A percentile compares a stretch with the other conserved stretches of the same genome.
Evolutionary conservation across 2,888 invertebrate genomes (phyloP).

Genomic region (Hybos culiciformis): DNA sequence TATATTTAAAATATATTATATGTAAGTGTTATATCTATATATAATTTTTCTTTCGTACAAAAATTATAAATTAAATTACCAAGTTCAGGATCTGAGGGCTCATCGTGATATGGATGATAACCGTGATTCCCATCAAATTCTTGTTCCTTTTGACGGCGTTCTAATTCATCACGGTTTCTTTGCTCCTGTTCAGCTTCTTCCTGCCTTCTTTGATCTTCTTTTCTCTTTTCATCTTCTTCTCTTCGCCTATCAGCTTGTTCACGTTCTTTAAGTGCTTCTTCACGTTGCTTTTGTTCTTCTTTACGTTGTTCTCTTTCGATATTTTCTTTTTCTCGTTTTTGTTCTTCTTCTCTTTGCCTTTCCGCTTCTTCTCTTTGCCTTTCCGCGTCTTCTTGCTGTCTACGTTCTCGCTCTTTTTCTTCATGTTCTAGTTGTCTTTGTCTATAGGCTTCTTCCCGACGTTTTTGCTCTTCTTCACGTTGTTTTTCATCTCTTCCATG

Average conservation of each 20-base stretch:
- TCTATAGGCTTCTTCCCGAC: neutral
- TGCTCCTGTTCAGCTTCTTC: neutral
- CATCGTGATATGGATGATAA: too few relatives aligned
- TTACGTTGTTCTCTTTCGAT: neutral
- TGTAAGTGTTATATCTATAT: too few relatives aligned
- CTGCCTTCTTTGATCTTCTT: constrained; percentile 17
- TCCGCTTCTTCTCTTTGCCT: neutral
- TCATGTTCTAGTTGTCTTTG: constrained; percentile 8
- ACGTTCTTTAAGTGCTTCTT: neutral
- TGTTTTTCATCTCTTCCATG: neutral
- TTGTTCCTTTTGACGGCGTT: constrained; percentile 1
- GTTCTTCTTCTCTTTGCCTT: neutral
- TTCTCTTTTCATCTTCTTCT: constrained; percentile 11
- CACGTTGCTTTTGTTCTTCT: neutral
- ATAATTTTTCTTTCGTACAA: too few relatives aligned
- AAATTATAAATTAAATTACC: too few relatives aligned
- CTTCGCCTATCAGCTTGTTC: neutral
- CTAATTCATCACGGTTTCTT: neutral
- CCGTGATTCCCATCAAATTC: too few relatives aligned
- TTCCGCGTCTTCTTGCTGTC: neutral
- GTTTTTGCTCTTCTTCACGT: neutral
- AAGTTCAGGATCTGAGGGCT: too few relatives aligned
- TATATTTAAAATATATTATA: too few relatives aligned
- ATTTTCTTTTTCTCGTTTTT: constrained; percentile 16
- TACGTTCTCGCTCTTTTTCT: constrained; percentile 14